Percentiles rank a stretch among this genome's conserved stretches.
phyloP scores from a whole-genome alignment of 2,888 invertebrate genomes.

The Cristatella mucedo region DNA sequence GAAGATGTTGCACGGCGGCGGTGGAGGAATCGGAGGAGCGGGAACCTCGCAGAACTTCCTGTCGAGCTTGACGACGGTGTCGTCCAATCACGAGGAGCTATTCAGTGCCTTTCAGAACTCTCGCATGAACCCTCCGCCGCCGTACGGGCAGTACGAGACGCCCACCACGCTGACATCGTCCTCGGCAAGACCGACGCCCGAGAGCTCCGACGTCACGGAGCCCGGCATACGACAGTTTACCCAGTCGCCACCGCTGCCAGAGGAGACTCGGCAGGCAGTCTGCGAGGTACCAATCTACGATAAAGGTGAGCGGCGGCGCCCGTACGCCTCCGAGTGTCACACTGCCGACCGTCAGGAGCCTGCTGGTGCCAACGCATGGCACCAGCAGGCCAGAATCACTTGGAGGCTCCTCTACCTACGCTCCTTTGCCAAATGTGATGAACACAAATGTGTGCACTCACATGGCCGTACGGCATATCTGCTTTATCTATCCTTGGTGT shows the following conservation, averaged over 20 bases:
- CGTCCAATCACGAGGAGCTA: constrained; percentile 28
- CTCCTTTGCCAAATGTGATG: too few relatives aligned
- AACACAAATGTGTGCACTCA: too few relatives aligned
- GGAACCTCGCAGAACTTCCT: constrained; percentile 18
- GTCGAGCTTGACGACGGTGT: constrained; percentile 29
- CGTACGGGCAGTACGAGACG: constrained; percentile 9
- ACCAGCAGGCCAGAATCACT: too few relatives aligned
- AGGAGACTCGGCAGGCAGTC: constrained; percentile 28
- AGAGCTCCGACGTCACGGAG: constrained; percentile 28
- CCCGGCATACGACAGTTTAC: constrained; percentile 30
- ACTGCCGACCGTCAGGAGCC: too few relatives aligned
- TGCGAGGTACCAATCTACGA: constrained; percentile 28
- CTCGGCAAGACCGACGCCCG: constrained; percentile 18
- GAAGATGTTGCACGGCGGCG: too few relatives aligned
- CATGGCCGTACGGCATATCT: too few relatives aligned
- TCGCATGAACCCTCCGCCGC: constrained; percentile 19
- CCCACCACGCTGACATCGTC: not conserved
- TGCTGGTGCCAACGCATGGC: too few relatives aligned
- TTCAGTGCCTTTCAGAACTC: constrained; percentile 28
- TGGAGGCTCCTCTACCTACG: too few relatives aligned
- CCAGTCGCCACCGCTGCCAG: constrained; percentile 28
- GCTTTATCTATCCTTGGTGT: too few relatives aligned
- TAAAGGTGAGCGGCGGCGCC: too few relatives aligned
- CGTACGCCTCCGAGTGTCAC: too few relatives aligned
- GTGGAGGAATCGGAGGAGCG: not conserved